These are phyloP conservation scores for Mustela nigripes DNA, from an alignment of 2,113 vertebrate genomes.

Conservation along the genomic window DNA sequence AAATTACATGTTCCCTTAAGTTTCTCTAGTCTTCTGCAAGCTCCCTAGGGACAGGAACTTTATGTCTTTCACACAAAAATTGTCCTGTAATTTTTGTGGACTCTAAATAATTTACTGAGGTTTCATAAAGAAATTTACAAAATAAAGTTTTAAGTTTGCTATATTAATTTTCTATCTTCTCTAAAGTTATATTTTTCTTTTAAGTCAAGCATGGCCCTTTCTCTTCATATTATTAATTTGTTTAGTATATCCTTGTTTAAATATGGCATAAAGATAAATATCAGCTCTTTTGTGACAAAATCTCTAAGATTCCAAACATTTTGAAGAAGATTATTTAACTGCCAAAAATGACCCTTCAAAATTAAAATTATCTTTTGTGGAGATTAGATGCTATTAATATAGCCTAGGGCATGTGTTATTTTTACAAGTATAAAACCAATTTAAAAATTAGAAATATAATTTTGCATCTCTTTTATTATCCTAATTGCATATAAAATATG, in stretches of 20 bases:
- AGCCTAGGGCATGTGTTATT: not conserved
- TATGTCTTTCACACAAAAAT: not conserved
- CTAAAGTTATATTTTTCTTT: conserved; percentile 16
- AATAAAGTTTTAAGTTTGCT: not conserved
- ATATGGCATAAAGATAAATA: not conserved
- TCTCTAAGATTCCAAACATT: not conserved
- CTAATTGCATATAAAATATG: conserved; percentile 10
- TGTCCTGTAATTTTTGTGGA: not conserved
- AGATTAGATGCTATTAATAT: not conserved
- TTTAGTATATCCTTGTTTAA: conserved; percentile 41
- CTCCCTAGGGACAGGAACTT: not conserved
- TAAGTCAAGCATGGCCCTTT: not conserved
- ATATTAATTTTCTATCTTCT: not conserved
- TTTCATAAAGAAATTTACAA: not conserved
- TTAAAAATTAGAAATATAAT: conserved; percentile 5
- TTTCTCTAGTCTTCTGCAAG: not conserved
- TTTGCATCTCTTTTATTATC: not conserved
- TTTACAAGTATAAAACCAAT: conserved; percentile 32
- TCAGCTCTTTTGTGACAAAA: not conserved
- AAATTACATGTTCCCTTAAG: not conserved
- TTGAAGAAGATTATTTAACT: conserved; percentile 31
- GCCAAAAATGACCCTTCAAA: conserved; percentile 5
- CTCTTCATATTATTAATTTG: conserved; percentile 47
- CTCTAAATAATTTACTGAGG: conserved; percentile 22
- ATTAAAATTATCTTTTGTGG: conserved; percentile 4